Percentiles rank a stretch among this genome's conserved stretches.
These are phyloP conservation scores for Nestor notabilis DNA, from an alignment of 2,113 vertebrate species.

Conservation along the genomic window DNA sequence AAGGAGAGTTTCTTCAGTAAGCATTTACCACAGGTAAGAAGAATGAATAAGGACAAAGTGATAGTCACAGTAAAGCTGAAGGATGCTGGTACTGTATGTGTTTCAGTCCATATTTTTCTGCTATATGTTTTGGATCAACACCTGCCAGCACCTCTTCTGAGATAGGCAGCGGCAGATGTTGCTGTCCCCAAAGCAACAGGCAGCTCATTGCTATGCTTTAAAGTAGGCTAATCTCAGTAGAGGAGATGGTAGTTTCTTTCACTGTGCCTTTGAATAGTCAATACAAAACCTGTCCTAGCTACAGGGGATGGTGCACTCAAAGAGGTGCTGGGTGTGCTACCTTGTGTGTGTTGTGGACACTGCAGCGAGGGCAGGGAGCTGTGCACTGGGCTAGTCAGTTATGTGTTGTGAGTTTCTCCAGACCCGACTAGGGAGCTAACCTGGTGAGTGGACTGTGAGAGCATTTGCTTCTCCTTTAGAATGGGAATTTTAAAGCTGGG, in stretches of 20 bases:
- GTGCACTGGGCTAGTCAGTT: rapidly evolving
- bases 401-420: neutral
- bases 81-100: rapidly evolving
- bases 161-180: neutral
- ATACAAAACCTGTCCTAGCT: neutral
- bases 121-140: neutral
- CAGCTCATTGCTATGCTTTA: neutral
- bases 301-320: rapidly evolving
- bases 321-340: rapidly evolving
- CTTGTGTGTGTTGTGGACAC: no score
- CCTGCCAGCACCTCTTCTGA: neutral
- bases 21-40: rapidly evolving
- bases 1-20: neutral
- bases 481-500: neutral
- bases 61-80: no score
- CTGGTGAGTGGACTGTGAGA: neutral
- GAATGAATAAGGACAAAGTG: no score
- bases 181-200: neutral
- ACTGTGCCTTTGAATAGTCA: neutral
- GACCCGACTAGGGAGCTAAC: neutral
- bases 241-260: neutral
- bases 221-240: neutral
- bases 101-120: neutral
- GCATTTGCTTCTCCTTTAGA: neutral
- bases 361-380: rapidly evolving